phyloP scores from a whole-genome alignment of 2,888 invertebrate genomes.

The Spilarctia lutea region DNA sequence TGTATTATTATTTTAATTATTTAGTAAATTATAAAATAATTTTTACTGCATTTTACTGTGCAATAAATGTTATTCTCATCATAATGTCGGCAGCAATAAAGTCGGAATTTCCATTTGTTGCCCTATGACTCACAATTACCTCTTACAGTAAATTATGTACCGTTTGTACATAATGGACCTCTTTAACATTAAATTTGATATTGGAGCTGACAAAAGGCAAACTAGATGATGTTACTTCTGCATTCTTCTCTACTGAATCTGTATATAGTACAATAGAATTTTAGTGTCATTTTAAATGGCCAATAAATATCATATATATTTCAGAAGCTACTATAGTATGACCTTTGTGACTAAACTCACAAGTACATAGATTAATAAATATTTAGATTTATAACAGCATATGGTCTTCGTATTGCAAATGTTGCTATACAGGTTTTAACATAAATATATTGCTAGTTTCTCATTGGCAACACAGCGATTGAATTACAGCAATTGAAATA shows the following conservation, averaged over 20 bases:
- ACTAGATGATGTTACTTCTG: background rate
- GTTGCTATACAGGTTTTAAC: constrained; percentile 37
- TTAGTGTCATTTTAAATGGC: background rate
- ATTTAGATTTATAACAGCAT: constrained; percentile 30
- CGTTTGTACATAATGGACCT: background rate
- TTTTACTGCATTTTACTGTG: background rate
- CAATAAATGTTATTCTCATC: background rate
- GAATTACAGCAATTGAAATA: constrained; percentile 27
- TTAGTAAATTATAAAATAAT: background rate
- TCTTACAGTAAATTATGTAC: constrained; percentile 2
- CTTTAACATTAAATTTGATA: background rate
- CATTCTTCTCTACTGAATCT: background rate
- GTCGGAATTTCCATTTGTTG: background rate
- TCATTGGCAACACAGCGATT: constrained; percentile 40
- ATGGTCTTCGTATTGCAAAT: constrained; percentile 14
- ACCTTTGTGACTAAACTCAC: constrained; percentile 9
- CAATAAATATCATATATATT: background rate
- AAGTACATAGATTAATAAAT: constrained; percentile 8
- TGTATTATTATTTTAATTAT: background rate
- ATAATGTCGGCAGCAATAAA: background rate
- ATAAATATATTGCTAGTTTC: constrained; percentile 40
- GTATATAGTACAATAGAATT: background rate
- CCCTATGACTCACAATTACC: background rate
- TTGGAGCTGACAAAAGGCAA: background rate
- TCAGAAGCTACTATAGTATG: background rate